A percentile compares a stretch with the other conserved stretches of the same genome.
Conservation (phyloP, 1,140 invertebrate genomes). For the Drosophila gunungcola region DNA sequence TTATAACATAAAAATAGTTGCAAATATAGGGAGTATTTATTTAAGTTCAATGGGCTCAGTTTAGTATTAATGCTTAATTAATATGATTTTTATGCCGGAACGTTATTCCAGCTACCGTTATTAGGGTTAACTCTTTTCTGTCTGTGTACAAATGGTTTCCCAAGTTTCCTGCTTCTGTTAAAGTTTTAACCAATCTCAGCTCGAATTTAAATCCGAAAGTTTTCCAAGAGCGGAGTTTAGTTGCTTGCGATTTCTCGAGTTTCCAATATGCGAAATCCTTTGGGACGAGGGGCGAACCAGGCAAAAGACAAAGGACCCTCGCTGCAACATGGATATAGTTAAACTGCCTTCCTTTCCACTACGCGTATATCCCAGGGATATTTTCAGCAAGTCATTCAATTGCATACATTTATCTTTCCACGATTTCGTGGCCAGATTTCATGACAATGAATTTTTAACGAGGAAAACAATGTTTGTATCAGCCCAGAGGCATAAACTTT, state of each 20-base stretch:
- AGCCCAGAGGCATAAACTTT: constrained; percentile 8
- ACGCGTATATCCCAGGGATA: constrained; percentile 9
- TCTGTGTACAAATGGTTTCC: background rate
- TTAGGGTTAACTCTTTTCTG: background rate
- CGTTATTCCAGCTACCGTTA: background rate
- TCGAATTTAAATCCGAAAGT: constrained; percentile 15
- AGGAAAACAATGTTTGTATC: background rate
- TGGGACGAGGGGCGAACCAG: background rate
- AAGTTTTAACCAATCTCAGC: background rate
- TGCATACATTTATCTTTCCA: constrained; percentile 24
- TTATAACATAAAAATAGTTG: no score
- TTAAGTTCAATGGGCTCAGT: no score
- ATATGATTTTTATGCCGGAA: no score
- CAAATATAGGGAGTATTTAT: no score
- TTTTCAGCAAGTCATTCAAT: constrained; percentile 31
- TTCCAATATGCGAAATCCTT: constrained; percentile 1
- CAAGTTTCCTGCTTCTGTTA: background rate
- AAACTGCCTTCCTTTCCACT: background rate
- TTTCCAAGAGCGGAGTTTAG: background rate
- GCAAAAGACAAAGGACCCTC: background rate
- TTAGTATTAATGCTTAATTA: no score
- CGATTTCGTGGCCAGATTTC: constrained; percentile 28
- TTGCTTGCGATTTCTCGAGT: constrained; percentile 8
- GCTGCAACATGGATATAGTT: background rate
- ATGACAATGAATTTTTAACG: constrained; percentile 24